phyloP scores from a whole-genome alignment of 1,140 invertebrate genomes.

The Muscidifurax raptorellus region DNA sequence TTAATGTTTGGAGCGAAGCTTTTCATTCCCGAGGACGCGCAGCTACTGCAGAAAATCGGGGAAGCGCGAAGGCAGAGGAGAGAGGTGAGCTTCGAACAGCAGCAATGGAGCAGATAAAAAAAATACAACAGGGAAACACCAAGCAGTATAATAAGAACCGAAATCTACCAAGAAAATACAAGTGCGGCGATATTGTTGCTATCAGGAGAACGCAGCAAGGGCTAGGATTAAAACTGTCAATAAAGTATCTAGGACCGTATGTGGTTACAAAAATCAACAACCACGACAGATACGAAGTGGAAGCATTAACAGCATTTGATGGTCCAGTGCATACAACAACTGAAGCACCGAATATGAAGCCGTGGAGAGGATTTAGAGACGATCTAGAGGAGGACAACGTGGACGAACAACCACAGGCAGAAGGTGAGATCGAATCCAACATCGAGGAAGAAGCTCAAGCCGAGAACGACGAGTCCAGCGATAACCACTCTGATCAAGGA shows the following conservation, averaged over 20 bases:
- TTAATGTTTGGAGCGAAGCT: neutral
- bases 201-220: constrained; percentile 4
- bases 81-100: neutral
- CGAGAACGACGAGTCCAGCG: too few relatives aligned
- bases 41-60: neutral
- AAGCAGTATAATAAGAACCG: neutral
- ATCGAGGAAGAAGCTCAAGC: neutral
- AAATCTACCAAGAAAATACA: neutral
- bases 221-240: neutral
- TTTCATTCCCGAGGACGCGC: neutral
- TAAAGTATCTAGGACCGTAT: neutral
- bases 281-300: neutral
- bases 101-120: neutral
- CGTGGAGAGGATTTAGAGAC: neutral
- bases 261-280: neutral
- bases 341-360: neutral
- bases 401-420: neutral
- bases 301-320: neutral
- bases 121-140: constrained; percentile 18
- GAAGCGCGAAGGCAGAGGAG: neutral
- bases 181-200: neutral
- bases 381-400: neutral
- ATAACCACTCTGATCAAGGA: too few relatives aligned
- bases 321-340: neutral
- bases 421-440: neutral